phyloP scores from a whole-genome alignment of 2,888 invertebrate species.

The Bombylius major region DNA sequence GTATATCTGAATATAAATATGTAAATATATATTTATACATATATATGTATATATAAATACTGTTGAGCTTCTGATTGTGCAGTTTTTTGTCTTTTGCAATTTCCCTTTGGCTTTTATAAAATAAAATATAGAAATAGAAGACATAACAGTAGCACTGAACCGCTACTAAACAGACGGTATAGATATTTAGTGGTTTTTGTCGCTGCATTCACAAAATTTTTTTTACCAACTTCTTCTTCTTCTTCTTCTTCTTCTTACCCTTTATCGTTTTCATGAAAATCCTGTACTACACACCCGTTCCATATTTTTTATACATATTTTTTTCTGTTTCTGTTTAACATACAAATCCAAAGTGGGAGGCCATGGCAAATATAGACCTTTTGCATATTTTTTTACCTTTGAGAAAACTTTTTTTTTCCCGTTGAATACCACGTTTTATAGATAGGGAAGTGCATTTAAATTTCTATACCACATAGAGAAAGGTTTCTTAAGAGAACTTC shows the following conservation, averaged over 20 bases:
- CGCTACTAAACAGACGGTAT: constrained; percentile 8
- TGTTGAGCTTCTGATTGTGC: neutral
- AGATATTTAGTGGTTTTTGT: constrained; percentile 3
- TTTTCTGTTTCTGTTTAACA: neutral
- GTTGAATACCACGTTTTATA: constrained; percentile 5
- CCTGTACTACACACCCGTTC: neutral
- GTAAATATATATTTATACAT: neutral
- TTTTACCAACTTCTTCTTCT: neutral
- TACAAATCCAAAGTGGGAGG: neutral
- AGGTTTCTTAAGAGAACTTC: constrained; percentile 2
- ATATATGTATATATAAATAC: neutral
- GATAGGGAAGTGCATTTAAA: constrained; percentile 9
- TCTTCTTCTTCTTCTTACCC: neutral
- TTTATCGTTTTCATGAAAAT: neutral
- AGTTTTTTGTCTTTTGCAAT: neutral
- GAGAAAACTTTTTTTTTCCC: constrained; percentile 5
- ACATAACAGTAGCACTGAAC: constrained; percentile 4
- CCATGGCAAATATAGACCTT: neutral
- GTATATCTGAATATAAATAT: neutral
- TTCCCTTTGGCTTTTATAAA: neutral
- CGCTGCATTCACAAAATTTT: neutral
- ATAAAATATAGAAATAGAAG: neutral
- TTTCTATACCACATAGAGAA: constrained; percentile 5
- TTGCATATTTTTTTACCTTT: constrained; percentile 9
- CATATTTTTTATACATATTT: too few relatives aligned